A percentile compares a stretch with the other conserved stretches of the same genome.
Conservation (phyloP, 1,140 invertebrate species). For the Eupristina koningsbergeri region DNA sequence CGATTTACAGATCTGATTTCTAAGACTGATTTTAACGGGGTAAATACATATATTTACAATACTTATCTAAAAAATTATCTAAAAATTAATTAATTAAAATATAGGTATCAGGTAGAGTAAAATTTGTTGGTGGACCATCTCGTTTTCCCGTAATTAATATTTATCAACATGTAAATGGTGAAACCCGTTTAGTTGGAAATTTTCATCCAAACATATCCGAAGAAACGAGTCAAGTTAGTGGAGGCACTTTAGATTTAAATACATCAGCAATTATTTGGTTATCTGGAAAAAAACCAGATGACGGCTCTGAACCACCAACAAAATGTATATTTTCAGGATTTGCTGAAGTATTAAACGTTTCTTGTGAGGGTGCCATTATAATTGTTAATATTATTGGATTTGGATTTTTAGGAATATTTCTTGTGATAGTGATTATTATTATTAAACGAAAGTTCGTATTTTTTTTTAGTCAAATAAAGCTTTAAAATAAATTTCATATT, state of each 20-base stretch:
- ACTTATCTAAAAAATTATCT: background rate
- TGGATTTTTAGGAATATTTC: slow-evolving; percentile 75
- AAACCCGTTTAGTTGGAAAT: slow-evolving; percentile 75
- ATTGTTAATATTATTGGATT: slow-evolving; percentile 82
- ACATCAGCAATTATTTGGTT: slow-evolving; percentile 78
- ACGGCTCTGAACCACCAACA: slow-evolving; percentile 77
- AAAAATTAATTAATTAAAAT: slow-evolving; percentile 12
- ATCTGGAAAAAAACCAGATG: slow-evolving; percentile 77
- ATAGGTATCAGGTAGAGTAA: slow-evolving; percentile 82
- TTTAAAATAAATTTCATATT: background rate
- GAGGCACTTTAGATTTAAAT: slow-evolving; percentile 75
- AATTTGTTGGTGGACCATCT: slow-evolving; percentile 80
- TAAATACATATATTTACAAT: slow-evolving; percentile 41
- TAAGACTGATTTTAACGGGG: slow-evolving; percentile 81
- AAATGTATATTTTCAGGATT: slow-evolving; percentile 79
- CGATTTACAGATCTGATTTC: slow-evolving; percentile 75
- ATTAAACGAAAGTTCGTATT: slow-evolving; percentile 78
- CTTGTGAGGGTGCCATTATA: slow-evolving; percentile 83
- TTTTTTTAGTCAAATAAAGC: background rate
- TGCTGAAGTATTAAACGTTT: slow-evolving; percentile 77
- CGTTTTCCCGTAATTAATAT: slow-evolving; percentile 81
- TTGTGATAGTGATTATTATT: slow-evolving; percentile 78
- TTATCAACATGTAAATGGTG: slow-evolving; percentile 79
- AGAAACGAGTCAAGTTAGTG: slow-evolving; percentile 61
- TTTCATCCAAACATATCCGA: slow-evolving; percentile 77